These are phyloP conservation scores for Macrochelys suwanniensis DNA, from an alignment of 2,797 vertebrate genomes.

Conservation along the genomic window DNA sequence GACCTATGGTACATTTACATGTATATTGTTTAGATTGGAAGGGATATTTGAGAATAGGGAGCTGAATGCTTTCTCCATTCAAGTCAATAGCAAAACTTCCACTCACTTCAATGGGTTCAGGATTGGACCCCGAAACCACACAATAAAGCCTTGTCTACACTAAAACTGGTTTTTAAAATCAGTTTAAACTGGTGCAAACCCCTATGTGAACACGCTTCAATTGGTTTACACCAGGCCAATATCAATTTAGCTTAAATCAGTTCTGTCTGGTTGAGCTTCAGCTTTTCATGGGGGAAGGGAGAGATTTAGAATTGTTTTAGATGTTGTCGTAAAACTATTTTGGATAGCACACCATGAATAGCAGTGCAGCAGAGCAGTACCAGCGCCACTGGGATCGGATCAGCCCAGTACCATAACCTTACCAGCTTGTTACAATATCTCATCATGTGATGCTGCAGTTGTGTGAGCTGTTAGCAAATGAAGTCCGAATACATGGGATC, in stretches of 20 bases:
- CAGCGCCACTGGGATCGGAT: background rate
- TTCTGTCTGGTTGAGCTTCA: constrained; percentile 36
- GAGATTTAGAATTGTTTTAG: constrained; percentile 14
- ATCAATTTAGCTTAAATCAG: background rate
- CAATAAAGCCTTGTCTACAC: background rate
- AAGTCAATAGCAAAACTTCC: background rate
- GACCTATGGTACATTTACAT: background rate
- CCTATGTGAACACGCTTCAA: background rate
- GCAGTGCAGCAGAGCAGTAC: background rate
- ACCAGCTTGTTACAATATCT: background rate
- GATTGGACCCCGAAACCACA: rapidly evolving
- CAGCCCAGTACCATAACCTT: background rate
- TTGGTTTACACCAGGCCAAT: background rate
- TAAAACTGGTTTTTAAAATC: background rate
- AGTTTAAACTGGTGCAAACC: background rate
- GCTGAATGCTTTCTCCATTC: background rate
- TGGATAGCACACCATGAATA: constrained; percentile 25
- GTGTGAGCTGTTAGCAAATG: background rate
- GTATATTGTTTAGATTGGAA: background rate
- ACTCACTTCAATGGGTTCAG: background rate
- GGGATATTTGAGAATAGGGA: background rate
- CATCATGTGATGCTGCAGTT: background rate
- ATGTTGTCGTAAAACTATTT: constrained; percentile 47
- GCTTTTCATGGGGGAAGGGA: constrained; percentile 36
- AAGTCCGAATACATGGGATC: background rate